Base-by-base conservation (phyloP, 1,140 invertebrate genomes). In the Cotesia typhae region DNA sequence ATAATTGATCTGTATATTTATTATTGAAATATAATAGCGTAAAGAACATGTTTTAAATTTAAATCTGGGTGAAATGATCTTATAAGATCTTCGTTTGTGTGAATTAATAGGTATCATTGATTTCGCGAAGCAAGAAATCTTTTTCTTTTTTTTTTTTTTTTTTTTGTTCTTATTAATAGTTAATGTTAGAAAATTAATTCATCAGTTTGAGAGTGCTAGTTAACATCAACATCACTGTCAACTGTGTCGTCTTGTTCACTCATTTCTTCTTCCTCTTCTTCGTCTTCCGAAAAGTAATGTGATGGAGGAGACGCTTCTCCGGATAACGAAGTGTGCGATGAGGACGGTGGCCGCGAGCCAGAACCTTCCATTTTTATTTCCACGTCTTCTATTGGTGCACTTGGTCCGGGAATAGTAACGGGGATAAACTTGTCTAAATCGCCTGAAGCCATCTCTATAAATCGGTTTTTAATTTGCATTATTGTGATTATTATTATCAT, bases 371-470 rank as follows among this genome's bases (percentile, higher is more conserved):
- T 69, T 79, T 87, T 87, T 59, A 82, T 80, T 70, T 85, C 85
- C 69, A 87, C 72, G 51, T 86, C 86, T 68, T 87, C 86, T 74
- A 84, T 84, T 41, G 85, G 85, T 65, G 86, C 86, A 77, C 85
- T 86, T 67, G 86, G 84, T 73, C 84, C 86, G 60, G 85, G 79
- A 77, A 86, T 82, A 78, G 83, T 85, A 10, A 86, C 83, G 59
- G 86, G 86, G 78, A 87, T 86, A 71, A 87, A 87, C 74, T 85
- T 85, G 60, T 85, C 84, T 76, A 87, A 76, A 81, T 87, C 84
- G 47, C 86, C 86, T 68, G 80, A 82, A 68, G 84, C 84, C 67
- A 87, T 75, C 77, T 87, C 86, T 87, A 53, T 28, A 77, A 14
- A 66, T 47, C 72, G 10, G 51, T 66, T 64, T 67, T n/a, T 55